Evolutionary conservation across 2,888 invertebrate species (phyloP).

Genomic region (Fabriciana adippe): DNA sequence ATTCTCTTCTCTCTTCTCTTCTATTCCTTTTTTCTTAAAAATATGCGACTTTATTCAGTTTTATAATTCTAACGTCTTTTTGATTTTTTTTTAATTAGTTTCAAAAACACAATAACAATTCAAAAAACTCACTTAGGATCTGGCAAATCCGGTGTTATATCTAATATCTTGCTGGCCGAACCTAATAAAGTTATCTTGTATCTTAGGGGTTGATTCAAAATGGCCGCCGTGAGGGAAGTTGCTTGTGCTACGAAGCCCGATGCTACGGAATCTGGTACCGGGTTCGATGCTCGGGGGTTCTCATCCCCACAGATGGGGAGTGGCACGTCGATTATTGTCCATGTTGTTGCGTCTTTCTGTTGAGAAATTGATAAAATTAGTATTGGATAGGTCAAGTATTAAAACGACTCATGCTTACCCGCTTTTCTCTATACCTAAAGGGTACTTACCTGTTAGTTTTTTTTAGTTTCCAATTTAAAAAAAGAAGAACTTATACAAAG

Average conservation of each 20-base stretch:
- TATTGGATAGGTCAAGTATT: too few species aligned
- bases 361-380: too few species aligned
- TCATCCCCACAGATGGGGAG: conserved; percentile 68
- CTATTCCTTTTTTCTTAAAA: too few species aligned
- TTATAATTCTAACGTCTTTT: too few species aligned
- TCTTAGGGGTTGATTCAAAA: conserved; percentile 92
- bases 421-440: too few species aligned
- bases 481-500: too few species aligned
- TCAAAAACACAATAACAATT: not conserved
- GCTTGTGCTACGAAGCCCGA: conserved; percentile 94
- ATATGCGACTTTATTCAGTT: too few species aligned
- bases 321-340: conserved; percentile 64
- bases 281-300: conserved; percentile 47
- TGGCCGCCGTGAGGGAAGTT: conserved; percentile 89
- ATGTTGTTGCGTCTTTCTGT: conserved; percentile 58
- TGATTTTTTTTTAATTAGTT: not conserved
- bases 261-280: conserved; percentile 90
- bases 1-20: too few species aligned
- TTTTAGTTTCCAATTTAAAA: too few species aligned
- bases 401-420: too few species aligned
- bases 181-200: conserved; percentile 92
- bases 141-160: conserved; percentile 83
- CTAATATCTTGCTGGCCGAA: conserved; percentile 90
- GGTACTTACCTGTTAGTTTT: too few species aligned
- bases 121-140: conserved; percentile 65